Base-by-base conservation (phyloP, 2,888 invertebrate genomes). In the Thelaira solivaga region DNA sequence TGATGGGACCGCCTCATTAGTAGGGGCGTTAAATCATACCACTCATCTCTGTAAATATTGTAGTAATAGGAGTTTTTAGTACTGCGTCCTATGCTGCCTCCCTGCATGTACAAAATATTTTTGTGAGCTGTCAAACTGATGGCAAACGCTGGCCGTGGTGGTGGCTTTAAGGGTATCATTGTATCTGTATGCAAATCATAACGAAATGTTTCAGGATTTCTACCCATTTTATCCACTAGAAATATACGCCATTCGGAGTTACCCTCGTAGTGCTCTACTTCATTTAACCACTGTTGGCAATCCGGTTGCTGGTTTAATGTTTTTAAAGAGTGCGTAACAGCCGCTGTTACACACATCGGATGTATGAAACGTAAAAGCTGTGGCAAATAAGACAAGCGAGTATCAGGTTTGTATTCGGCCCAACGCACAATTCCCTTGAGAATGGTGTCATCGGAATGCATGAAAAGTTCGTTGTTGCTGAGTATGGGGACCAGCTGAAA, bases 151-250 rank as follows among this genome's bases (percentile, higher is more conserved):
- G 83, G 80, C 11, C 81, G 65, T 0, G 85, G 85, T 10, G 84
- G 73, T 6, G 84, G 81, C 55, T 76, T 81, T 16, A 85, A 55
- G 16, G 81, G 55, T 36, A 80, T 74, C 59, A 83, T 80, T 5
- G 78, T 78, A n/a, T 82, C 81, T 4, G 82, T 80, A 18, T 74
- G 64, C n/a, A 84, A 24, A 65, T 83, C 83, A 57, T 81, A 84
- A 29, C 82, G 80, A 39, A 80, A 80, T 36, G 85, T 76, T 49
- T 85, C 83, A 0, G 83, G 82, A 26, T 76, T 80, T 22, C 82
- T 81, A n/a, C 85, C 84, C 83, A 85, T 84, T 82, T 86, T 86
- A 47, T 86, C 85, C 18, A 86, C 77, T 13, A 86, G 77, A 81
- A 84, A 86, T n/a, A 85, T 82, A 20, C 82, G 83, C 84, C 84